phyloP scores from a whole-genome alignment of 1,140 invertebrate genomes.

The Lepidostoma basale region DNA sequence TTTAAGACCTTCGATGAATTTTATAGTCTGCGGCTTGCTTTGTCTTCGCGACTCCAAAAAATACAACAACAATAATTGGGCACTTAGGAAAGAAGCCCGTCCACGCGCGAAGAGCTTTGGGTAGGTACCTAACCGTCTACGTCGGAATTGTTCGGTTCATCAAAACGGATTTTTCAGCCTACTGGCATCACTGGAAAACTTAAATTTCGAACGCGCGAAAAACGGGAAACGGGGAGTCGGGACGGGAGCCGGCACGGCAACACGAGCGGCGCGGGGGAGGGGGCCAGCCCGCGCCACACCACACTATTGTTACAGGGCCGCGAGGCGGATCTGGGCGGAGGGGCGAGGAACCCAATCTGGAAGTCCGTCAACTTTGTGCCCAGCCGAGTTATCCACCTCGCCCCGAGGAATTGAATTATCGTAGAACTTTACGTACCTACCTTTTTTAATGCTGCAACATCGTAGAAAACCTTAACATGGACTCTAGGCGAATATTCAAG shows the following conservation, averaged over 20 bases:
- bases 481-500: too few relatives aligned
- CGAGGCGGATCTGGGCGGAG: too few relatives aligned
- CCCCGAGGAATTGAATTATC: too few relatives aligned
- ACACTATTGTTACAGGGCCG: too few relatives aligned
- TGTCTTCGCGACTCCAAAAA: neutral
- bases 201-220: slow-evolving; percentile 8
- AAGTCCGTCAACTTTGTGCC: too few relatives aligned
- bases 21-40: neutral
- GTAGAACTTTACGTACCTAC: too few relatives aligned
- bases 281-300: neutral
- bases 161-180: slow-evolving; percentile 17
- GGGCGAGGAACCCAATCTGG: too few relatives aligned
- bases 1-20: neutral
- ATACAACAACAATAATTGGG: neutral
- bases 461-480: too few relatives aligned
- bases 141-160: slow-evolving; percentile 14
- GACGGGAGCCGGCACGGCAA: neutral
- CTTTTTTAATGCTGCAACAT: too few relatives aligned
- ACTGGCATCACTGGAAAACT: slow-evolving; percentile 6
- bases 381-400: too few relatives aligned
- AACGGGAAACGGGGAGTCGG: neutral
- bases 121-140: slow-evolving; percentile 1
- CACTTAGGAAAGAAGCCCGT: neutral
- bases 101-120: neutral
- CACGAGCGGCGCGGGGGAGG: neutral